These are phyloP conservation scores for Desoria tigrina DNA, from an alignment of 2,888 invertebrate genomes.

Conservation along the genomic window DNA sequence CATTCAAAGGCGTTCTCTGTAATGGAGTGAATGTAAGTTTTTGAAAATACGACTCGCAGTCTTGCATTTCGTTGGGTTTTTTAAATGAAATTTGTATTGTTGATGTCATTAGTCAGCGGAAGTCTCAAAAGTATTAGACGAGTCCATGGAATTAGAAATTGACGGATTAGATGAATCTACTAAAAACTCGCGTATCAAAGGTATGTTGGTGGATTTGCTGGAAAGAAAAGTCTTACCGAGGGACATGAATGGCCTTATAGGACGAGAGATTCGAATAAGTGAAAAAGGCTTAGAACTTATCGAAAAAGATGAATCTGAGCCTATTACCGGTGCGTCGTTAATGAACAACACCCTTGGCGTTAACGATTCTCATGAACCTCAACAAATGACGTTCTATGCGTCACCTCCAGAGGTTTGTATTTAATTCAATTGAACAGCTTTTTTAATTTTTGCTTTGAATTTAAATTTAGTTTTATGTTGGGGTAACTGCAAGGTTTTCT, in stretches of 20 bases:
- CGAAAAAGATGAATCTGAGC: constrained; percentile 56
- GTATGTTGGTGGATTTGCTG: constrained; percentile 77
- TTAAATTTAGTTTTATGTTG: background rate
- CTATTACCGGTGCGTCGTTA: constrained; percentile 11
- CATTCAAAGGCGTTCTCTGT: constrained; percentile 66
- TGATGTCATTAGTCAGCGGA: constrained; percentile 13
- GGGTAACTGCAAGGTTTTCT: background rate
- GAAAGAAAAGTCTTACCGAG: constrained; percentile 71
- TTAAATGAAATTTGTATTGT: no score
- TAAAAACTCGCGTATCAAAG: constrained; percentile 51
- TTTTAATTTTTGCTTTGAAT: background rate
- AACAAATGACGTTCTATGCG: constrained; percentile 49
- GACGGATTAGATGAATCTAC: constrained; percentile 58
- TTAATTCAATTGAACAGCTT: no score
- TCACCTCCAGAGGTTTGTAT: constrained; percentile 36
- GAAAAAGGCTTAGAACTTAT: constrained; percentile 66
- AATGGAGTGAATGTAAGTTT: constrained; percentile 59
- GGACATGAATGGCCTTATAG: constrained; percentile 63
- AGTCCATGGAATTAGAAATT: constrained; percentile 32
- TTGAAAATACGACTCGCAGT: background rate
- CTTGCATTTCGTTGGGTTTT: background rate
- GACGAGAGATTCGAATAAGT: constrained; percentile 62
- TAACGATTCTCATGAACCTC: constrained; percentile 37
- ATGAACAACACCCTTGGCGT: constrained; percentile 18
- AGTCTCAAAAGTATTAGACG: background rate